phyloP scores from a whole-genome alignment of 2,797 vertebrate species.

The Buceros bicornis region DNA sequence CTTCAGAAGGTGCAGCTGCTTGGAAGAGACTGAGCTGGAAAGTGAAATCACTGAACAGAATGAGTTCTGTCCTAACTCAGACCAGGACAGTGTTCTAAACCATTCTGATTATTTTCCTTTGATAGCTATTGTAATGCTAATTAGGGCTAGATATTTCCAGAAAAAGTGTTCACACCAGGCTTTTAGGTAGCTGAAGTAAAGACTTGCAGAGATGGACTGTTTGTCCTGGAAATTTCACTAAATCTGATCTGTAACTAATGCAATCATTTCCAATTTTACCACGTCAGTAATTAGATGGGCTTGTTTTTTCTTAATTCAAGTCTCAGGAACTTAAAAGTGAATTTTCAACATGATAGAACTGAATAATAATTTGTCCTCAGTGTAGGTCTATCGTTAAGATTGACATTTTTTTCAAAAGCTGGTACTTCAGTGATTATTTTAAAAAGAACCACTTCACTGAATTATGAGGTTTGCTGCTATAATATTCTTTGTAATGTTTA shows the following conservation, averaged over 20 bases:
- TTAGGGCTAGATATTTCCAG: background rate
- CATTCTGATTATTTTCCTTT: background rate
- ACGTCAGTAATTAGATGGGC: constrained; percentile 4
- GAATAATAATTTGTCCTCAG: constrained; percentile 30
- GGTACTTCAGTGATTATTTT: constrained; percentile 5
- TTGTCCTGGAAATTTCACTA: background rate
- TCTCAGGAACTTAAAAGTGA: constrained; percentile 51
- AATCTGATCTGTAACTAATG: background rate
- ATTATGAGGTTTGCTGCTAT: constrained; percentile 32
- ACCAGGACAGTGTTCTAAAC: background rate
- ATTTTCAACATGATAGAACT: constrained; percentile 9
- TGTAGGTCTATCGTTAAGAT: constrained; percentile 5
- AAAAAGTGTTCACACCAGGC: background rate
- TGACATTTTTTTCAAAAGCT: background rate
- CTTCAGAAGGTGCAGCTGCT: too few relatives aligned
- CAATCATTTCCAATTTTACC: background rate
- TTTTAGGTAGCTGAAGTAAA: background rate
- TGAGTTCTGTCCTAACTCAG: too few relatives aligned
- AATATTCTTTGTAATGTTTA: constrained; percentile 60
- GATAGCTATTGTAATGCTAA: background rate
- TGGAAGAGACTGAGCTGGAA: too few relatives aligned
- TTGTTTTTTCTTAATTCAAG: constrained; percentile 1
- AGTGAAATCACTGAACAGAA: too few relatives aligned
- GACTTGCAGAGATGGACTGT: background rate
- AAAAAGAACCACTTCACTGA: constrained; percentile 6